phyloP scores from a whole-genome alignment of 1,140 invertebrate genomes.

The Diabrotica virgifera region DNA sequence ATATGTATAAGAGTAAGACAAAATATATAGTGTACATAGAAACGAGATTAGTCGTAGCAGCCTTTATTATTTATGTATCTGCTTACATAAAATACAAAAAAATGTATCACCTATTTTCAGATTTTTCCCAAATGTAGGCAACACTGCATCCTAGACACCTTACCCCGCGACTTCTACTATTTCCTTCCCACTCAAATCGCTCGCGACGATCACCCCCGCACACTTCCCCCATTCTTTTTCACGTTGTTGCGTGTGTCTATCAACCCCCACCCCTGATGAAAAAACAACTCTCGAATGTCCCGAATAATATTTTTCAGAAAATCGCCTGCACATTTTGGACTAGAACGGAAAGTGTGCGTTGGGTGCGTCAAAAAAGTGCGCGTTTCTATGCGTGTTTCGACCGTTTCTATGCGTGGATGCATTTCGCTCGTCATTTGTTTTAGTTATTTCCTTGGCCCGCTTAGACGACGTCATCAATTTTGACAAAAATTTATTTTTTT shows the following conservation, averaged over 20 bases:
- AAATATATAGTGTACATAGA: no score
- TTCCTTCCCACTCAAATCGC: constrained; percentile 33
- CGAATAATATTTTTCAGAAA: constrained; percentile 47
- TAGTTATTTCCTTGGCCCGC: constrained; percentile 24
- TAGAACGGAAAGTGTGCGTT: constrained; percentile 38
- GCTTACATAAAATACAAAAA: no score
- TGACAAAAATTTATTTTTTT: neutral
- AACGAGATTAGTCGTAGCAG: no score
- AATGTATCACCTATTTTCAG: no score
- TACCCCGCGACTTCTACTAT: constrained; percentile 24
- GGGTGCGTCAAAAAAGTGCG: constrained; percentile 38
- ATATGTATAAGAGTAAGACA: no score
- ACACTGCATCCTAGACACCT: constrained; percentile 34
- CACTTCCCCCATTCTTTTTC: constrained; percentile 35
- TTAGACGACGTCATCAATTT: constrained; percentile 27
- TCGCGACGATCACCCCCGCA: constrained; percentile 24
- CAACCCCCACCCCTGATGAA: constrained; percentile 33
- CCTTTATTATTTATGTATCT: no score
- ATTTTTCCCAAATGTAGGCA: neutral
- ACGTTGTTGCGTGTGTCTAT: constrained; percentile 35
- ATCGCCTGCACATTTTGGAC: constrained; percentile 48
- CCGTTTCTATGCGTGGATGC: constrained; percentile 27
- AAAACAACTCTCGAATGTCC: constrained; percentile 31
- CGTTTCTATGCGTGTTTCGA: constrained; percentile 16
- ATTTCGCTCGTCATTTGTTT: constrained; percentile 11